Percentiles rank a stretch among this genome's conserved stretches.
Conservation (phyloP, 2,888 invertebrate genomes). For the Ptychoptera contaminata region DNA sequence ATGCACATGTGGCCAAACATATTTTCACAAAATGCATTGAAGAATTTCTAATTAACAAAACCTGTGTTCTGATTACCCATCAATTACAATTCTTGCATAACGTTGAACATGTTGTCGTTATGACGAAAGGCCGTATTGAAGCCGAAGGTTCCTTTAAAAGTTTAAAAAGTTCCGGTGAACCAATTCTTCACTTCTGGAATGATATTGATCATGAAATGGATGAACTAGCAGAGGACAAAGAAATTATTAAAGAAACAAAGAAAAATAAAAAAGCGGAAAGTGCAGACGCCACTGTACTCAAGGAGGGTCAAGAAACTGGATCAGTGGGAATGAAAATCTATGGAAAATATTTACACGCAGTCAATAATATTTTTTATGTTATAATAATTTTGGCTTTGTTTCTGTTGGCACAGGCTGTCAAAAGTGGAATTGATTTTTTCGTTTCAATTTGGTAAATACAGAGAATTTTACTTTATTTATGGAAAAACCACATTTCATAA, state of each 20-base stretch:
- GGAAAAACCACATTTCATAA: background rate
- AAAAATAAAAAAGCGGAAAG: constrained; percentile 1
- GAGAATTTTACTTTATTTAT: background rate
- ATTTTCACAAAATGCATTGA: constrained; percentile 46
- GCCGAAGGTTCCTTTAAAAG: constrained; percentile 33
- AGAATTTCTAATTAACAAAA: constrained; percentile 41
- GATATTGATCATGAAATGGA: background rate
- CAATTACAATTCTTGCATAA: constrained; percentile 50
- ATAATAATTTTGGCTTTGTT: constrained; percentile 18
- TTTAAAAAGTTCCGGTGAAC: constrained; percentile 37
- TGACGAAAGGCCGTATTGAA: constrained; percentile 24
- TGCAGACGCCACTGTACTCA: constrained; percentile 11
- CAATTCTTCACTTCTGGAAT: background rate
- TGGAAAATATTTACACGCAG: constrained; percentile 20
- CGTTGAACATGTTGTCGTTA: constrained; percentile 35
- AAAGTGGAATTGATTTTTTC: constrained; percentile 26
- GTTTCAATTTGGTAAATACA: constrained; percentile 24
- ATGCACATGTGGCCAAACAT: constrained; percentile 45
- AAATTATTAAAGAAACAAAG: background rate
- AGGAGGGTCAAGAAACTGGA: constrained; percentile 7
- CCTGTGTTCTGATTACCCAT: constrained; percentile 68
- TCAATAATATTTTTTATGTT: constrained; percentile 17
- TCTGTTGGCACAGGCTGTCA: constrained; percentile 19
- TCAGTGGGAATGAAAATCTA: constrained; percentile 13
- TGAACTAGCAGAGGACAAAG: background rate